These are phyloP conservation scores for Polydrusus tereticollis DNA, from an alignment of 2,888 invertebrate genomes.

Conservation along the genomic window DNA sequence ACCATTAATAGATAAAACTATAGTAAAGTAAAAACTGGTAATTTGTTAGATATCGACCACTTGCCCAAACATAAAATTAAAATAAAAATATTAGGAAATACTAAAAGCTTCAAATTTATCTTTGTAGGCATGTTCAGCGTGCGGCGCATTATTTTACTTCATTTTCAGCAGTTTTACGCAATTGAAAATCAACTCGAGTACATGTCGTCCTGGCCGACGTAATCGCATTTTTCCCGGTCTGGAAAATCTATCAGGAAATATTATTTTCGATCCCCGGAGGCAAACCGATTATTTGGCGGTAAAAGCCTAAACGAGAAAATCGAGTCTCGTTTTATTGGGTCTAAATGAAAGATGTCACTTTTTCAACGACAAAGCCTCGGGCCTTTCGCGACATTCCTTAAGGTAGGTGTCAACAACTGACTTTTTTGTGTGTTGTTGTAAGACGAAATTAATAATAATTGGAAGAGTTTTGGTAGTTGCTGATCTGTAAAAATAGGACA, in stretches of 20 bases:
- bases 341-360: conserved; percentile 40
- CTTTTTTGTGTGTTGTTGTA: too few species aligned
- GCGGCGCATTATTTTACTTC: neutral
- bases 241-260: conserved; percentile 39
- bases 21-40: too few species aligned
- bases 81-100: too few species aligned
- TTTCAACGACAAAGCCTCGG: neutral
- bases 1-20: too few species aligned
- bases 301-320: conserved; percentile 39
- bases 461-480: too few species aligned
- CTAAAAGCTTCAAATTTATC: too few species aligned
- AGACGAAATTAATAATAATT: too few species aligned
- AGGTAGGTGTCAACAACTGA: too few species aligned
- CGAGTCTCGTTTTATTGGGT: conserved; percentile 29
- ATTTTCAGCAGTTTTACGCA: neutral
- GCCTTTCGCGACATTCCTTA: neutral
- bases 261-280: conserved; percentile 31
- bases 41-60: too few species aligned
- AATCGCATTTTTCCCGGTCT: conserved; percentile 24
- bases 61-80: too few species aligned
- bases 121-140: neutral
- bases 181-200: conserved; percentile 17
- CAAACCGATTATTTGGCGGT: conserved; percentile 33
- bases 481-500: too few species aligned
- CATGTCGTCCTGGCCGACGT: conserved; percentile 19